Base-by-base conservation (phyloP, 2,113 vertebrate species). In the Rhinichthys klamathensis region DNA sequence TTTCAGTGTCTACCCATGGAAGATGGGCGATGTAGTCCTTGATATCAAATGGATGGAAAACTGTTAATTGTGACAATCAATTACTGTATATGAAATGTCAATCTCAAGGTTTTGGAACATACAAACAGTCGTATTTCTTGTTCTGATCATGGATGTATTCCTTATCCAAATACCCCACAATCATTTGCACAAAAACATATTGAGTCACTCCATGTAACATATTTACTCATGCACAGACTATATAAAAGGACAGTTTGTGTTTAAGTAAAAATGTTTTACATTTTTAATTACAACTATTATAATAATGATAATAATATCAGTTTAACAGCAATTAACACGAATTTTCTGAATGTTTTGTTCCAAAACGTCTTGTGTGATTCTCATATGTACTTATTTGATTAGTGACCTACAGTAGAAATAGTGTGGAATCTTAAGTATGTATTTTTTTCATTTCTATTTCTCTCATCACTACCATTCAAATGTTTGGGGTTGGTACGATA, bases 1-100 rank as follows among this genome's bases (percentile, higher is more conserved):
- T 87, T 90, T 94, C 88, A 92, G 90, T 94, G 90, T 95, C 86
- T 89, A 88, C 85, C 89, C 87, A 87, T 89, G 87, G 89, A 90
- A 89, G 54, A 60, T 93, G 87, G 86, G 85, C 91, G 92, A 87
- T 67, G 82, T 90, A 88, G 77, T 92, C 89, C 83, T 89, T 89
- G 86, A 89, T 79, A 87, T 88, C 88, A 88, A 81, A 63, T 87
- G 61, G 16, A 70, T 83, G 6, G 54, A 85, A 70, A 70, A 21
- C 8, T 70, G 18, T 70, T 21, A 11, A 70, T 70, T 70, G 23
- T 41, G 30, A 69, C 7, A 15, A 69, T 35, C 15, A 32, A 35
- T 13, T 16, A 3, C 8, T 67, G 35, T 58, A 10, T n/a, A 58
- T 60, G 1, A 25, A 65, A 65, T 30, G 61, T 65, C 61, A 30